Evolutionary conservation across 2,113 vertebrate genomes (phyloP).

Genomic region (Solea solea): DNA sequence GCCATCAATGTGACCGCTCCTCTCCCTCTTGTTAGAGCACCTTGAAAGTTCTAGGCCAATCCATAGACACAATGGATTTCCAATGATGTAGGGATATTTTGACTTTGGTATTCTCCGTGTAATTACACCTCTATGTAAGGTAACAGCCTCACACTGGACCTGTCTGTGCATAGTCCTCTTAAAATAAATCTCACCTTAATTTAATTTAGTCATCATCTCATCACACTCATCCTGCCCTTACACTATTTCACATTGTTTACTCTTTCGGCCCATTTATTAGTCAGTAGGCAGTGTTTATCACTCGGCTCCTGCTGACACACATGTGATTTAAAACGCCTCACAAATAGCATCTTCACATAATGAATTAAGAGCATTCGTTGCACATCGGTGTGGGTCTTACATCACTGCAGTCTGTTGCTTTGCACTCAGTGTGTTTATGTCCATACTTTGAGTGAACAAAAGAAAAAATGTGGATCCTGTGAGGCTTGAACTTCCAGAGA

Average conservation of each 20-base stretch:
- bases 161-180: constrained; percentile 30
- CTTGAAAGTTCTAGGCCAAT: constrained; percentile 86
- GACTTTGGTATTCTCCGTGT: constrained; percentile 72
- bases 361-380: constrained; percentile 23
- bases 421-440: neutral
- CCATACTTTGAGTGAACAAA: neutral
- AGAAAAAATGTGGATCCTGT: neutral
- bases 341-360: constrained; percentile 21
- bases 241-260: constrained; percentile 12
- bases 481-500: neutral
- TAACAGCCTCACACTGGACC: constrained; percentile 33
- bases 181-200: constrained; percentile 21
- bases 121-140: constrained; percentile 65
- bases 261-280: constrained; percentile 8
- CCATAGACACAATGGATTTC: constrained; percentile 78
- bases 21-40: constrained; percentile 88
- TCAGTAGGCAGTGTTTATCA: neutral
- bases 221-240: constrained; percentile 7
- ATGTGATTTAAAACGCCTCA: constrained; percentile 12
- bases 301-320: constrained; percentile 3
- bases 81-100: constrained; percentile 74
- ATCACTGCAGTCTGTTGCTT: neutral
- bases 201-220: constrained; percentile 23
- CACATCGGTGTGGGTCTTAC: neutral
- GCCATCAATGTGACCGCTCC: constrained; percentile 90